Evolutionary conservation across 2,113 vertebrate species (phyloP).

Genomic region (Tupaia tana): DNA sequence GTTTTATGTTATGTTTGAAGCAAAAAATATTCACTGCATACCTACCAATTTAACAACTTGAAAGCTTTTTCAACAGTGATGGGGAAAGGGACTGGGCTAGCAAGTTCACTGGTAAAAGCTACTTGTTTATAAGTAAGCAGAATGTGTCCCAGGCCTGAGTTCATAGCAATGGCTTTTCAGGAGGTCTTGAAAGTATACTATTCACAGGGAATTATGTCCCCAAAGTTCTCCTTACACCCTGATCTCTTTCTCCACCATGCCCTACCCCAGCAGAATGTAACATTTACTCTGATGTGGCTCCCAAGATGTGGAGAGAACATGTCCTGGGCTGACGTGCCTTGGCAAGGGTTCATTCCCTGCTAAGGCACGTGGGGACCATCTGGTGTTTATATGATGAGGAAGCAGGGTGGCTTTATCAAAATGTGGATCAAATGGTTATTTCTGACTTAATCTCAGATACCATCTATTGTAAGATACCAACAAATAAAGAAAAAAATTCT

Average conservation of each 20-base stretch:
- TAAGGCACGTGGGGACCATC: neutral
- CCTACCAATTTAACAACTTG: conserved; percentile 10
- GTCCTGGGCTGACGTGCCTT: neutral
- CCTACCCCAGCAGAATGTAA: neutral
- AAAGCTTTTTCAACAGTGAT: conserved; percentile 10
- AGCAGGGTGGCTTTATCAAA: neutral
- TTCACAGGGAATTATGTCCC: neutral
- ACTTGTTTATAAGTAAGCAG: neutral
- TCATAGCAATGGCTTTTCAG: neutral
- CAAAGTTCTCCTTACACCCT: neutral
- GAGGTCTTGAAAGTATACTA: neutral
- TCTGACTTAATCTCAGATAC: conserved; percentile 23
- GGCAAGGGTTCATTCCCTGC: neutral
- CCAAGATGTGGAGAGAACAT: neutral
- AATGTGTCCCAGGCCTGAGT: neutral
- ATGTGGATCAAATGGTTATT: neutral
- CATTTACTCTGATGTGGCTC: neutral
- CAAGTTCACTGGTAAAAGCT: neutral
- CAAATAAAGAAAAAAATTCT: neutral
- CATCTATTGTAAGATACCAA: neutral
- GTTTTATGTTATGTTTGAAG: neutral
- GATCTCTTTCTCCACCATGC: neutral
- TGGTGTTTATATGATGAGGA: neutral
- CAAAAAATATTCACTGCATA: neutral
- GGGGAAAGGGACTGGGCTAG: neutral